Percentiles rank a stretch among this genome's conserved stretches.
Conservation (phyloP, 2,888 invertebrate genomes). For the Hyles lineata region DNA sequence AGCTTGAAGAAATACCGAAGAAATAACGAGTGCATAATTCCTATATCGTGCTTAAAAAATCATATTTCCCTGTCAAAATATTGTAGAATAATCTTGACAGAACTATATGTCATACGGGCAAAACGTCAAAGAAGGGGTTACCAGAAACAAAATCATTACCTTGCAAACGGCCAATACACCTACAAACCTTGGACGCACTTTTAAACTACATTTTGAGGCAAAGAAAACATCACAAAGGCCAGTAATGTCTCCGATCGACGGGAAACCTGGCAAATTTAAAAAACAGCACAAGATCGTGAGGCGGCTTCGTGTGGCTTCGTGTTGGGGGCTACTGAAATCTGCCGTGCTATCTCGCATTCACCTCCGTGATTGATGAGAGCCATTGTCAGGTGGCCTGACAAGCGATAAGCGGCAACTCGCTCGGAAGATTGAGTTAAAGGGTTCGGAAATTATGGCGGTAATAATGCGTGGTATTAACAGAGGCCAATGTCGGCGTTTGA, state of each 20-base stretch:
- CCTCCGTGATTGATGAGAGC: slow-evolving; percentile 75
- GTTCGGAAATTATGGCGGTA: slow-evolving; percentile 36
- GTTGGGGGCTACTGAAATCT: slow-evolving; percentile 13
- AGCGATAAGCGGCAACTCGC: slow-evolving; percentile 57
- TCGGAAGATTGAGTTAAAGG: slow-evolving; percentile 47
- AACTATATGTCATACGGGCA: background rate
- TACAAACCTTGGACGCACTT: slow-evolving; percentile 4
- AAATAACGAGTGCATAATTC: too few species aligned
- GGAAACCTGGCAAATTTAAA: slow-evolving; percentile 12
- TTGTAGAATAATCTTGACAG: background rate
- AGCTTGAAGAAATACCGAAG: too few species aligned
- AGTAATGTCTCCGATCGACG: slow-evolving; percentile 17
- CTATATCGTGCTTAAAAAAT: too few species aligned
- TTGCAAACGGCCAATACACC: background rate
- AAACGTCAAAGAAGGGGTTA: background rate
- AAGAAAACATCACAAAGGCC: slow-evolving; percentile 21
- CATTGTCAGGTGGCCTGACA: slow-evolving; percentile 73
- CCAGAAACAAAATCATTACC: background rate
- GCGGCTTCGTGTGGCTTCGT: too few species aligned
- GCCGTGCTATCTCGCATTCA: slow-evolving; percentile 29
- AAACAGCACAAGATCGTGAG: slow-evolving; percentile 4
- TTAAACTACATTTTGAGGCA: slow-evolving; percentile 13
- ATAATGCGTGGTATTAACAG: slow-evolving; percentile 28
- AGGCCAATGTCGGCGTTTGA: slow-evolving; percentile 27
- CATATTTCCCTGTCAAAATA: background rate